Conservation (phyloP, 2,797 vertebrate species). For the Rachycentron canadum region DNA sequence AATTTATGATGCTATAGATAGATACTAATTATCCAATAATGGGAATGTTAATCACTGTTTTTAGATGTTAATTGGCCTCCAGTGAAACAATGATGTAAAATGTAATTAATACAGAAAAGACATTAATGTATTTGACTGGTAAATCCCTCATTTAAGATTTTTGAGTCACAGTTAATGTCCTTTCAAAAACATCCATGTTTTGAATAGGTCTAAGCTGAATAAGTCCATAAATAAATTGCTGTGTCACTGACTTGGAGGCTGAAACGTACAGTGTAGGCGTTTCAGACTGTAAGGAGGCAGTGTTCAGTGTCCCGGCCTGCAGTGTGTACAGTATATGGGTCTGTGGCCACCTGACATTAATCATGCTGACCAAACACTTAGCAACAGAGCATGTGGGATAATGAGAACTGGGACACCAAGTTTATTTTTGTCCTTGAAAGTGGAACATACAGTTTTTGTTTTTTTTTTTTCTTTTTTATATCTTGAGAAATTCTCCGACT, state of each 20-base stretch:
- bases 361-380: conserved; percentile 52
- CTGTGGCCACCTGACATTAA: conserved; percentile 45
- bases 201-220: conserved; percentile 14
- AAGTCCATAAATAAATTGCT: conserved; percentile 14
- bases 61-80: conserved; percentile 4
- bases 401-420: conserved; percentile 64
- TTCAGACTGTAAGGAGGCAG: background rate
- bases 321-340: conserved; percentile 21
- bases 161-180: conserved; percentile 42
- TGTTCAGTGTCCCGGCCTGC: conserved; percentile 30
- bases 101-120: conserved; percentile 10
- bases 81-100: background rate
- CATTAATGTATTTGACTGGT: background rate
- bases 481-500: conserved; percentile 35
- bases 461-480: conserved; percentile 21
- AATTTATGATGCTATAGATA: fast-evolving
- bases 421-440: conserved; percentile 78
- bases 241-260: conserved; percentile 20
- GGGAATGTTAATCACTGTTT: background rate
- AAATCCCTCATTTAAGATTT: conserved; percentile 4
- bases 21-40: background rate
- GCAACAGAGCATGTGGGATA: conserved; percentile 36
- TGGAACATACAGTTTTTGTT: conserved; percentile 48
- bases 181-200: conserved; percentile 22
- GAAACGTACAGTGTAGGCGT: background rate